These are phyloP conservation scores for Ornithoptera priamus DNA, from an alignment of 2,888 invertebrate species.

Conservation along the genomic window DNA sequence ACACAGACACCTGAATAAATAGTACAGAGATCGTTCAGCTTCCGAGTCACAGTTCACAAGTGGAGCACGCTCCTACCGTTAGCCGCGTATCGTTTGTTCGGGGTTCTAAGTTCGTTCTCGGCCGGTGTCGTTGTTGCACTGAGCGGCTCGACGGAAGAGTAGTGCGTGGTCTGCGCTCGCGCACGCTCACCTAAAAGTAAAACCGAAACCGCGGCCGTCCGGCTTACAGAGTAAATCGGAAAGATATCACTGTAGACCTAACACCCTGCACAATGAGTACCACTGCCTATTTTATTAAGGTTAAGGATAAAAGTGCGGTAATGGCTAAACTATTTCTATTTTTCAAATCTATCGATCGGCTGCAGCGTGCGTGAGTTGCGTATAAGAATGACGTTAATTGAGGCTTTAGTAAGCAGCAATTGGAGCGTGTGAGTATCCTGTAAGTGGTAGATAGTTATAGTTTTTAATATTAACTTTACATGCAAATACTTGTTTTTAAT, in stretches of 20 bases:
- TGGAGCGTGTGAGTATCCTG: conserved; percentile 56
- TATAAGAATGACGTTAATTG: conserved; percentile 49
- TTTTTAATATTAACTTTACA: conserved; percentile 17
- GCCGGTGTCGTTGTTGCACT: conserved; percentile 72
- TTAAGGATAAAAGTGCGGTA: conserved; percentile 68
- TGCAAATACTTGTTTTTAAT: not conserved
- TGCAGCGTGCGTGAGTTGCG: conserved; percentile 45
- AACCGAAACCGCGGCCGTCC: conserved; percentile 60
- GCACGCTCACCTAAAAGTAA: conserved; percentile 70
- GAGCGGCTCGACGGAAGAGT: conserved; percentile 67
- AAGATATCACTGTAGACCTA: conserved; percentile 56
- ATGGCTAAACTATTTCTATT: conserved; percentile 40
- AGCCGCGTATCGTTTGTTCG: conserved; percentile 49
- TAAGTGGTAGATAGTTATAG: conserved; percentile 27
- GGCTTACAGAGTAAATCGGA: conserved; percentile 50
- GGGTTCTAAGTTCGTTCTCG: conserved; percentile 72
- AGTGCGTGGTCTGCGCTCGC: conserved; percentile 62
- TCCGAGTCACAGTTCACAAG: conserved; percentile 64
- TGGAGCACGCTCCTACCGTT: conserved; percentile 37
- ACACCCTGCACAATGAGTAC: conserved; percentile 56
- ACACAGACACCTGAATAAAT: conserved; percentile 59
- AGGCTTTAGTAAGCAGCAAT: conserved; percentile 42
- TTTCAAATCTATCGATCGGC: conserved; percentile 59
- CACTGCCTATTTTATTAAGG: conserved; percentile 58
- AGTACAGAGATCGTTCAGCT: conserved; percentile 51